phyloP scores from a whole-genome alignment of 1,140 invertebrate species.

The Agraylea sexmaculata region DNA sequence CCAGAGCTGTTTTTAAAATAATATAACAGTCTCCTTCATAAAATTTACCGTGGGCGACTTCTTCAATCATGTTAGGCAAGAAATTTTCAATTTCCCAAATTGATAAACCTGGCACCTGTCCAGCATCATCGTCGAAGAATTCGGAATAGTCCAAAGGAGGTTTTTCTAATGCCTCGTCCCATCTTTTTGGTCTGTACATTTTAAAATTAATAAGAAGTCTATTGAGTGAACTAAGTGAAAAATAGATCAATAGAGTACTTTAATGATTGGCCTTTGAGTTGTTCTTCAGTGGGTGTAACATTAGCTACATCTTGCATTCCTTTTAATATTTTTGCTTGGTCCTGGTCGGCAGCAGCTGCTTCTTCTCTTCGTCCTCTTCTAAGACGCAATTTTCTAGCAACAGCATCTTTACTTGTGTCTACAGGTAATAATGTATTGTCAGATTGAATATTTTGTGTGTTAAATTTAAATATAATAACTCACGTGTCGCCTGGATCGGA shows the following conservation, averaged over 20 bases:
- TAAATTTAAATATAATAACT: conserved; percentile 22
- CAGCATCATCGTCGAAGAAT: conserved; percentile 96
- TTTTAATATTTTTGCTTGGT: conserved; percentile 90
- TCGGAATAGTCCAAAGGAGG: conserved; percentile 97
- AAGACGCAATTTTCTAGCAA: conserved; percentile 83
- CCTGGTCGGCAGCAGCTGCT: conserved; percentile 72
- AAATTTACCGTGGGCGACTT: conserved; percentile 92
- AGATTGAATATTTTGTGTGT: conserved; percentile 1
- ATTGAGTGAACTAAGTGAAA: not conserved
- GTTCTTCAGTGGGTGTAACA: conserved; percentile 40
- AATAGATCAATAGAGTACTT: conserved; percentile 36
- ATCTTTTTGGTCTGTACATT: conserved; percentile 61
- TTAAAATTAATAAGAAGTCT: not conserved
- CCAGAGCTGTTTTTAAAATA: conserved; percentile 80
- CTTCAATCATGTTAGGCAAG: conserved; percentile 84
- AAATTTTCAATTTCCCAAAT: conserved; percentile 99
- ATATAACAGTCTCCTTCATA: conserved; percentile 99
- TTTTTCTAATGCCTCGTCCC: conserved; percentile 91
- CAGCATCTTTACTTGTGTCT: conserved; percentile 64
- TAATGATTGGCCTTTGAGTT: conserved; percentile 50
- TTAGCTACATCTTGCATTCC: conserved; percentile 97
- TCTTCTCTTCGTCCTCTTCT: conserved; percentile 59
- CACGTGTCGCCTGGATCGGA: conserved; percentile 53
- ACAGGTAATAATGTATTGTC: not conserved
- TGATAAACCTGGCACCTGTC: conserved; percentile 75